Evolutionary conservation across 1,140 invertebrate species (phyloP).

Genomic region (Lepidurus apus): DNA sequence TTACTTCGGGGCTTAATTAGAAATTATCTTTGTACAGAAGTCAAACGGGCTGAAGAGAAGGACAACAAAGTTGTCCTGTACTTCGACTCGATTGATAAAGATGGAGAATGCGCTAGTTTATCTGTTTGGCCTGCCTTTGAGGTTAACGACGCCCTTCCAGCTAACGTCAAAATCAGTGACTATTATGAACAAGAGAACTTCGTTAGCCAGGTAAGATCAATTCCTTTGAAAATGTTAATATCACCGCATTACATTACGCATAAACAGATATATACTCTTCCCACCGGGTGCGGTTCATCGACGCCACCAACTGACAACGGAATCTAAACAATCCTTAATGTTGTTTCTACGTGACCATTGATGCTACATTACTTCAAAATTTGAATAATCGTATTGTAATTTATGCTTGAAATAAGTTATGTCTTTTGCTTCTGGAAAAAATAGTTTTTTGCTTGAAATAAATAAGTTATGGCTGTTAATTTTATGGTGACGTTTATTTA

Average conservation of each 20-base stretch:
- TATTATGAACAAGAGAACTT: conserved; percentile 58
- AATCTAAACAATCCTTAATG: neutral
- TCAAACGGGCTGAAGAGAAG: conserved; percentile 47
- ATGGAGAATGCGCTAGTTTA: conserved; percentile 47
- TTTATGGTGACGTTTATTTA: too few relatives aligned
- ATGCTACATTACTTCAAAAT: too few relatives aligned
- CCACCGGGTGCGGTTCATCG: neutral
- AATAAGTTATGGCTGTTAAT: too few relatives aligned
- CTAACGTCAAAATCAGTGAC: conserved; percentile 59
- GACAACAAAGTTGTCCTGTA: conserved; percentile 47
- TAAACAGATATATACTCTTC: neutral
- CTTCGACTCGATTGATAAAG: conserved; percentile 43
- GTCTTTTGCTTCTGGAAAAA: too few relatives aligned
- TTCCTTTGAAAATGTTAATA: neutral
- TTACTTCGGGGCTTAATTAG: neutral
- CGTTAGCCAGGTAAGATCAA: neutral
- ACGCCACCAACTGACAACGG: neutral
- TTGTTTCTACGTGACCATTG: too few relatives aligned
- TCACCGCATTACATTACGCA: neutral
- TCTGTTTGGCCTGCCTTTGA: conserved; percentile 46
- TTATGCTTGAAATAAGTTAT: too few relatives aligned
- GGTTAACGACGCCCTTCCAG: conserved; percentile 54
- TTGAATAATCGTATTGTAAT: too few relatives aligned
- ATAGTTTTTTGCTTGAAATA: too few relatives aligned
- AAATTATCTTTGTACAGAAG: conserved; percentile 28